Conservation (phyloP, 2,113 vertebrate species). For the Myrmecophaga tridactyla region DNA sequence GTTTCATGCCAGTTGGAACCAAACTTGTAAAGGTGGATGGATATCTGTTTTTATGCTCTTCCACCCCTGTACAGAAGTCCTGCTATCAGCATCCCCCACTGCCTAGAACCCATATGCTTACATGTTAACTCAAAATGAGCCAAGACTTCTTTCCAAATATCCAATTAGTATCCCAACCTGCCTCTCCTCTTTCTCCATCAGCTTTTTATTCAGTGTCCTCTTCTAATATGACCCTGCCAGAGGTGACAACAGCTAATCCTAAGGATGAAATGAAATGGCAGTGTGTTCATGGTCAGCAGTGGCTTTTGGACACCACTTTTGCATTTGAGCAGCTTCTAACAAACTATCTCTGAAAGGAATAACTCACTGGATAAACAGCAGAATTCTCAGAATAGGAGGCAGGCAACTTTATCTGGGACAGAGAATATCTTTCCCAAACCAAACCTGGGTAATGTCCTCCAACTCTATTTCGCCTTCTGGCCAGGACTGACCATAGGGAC, state of each 20-base stretch:
- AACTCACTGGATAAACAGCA: too few species aligned
- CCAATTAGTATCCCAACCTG: too few species aligned
- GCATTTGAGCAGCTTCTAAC: not conserved
- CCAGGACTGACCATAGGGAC: not conserved
- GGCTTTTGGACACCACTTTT: not conserved
- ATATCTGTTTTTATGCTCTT: not conserved
- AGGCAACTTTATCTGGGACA: not conserved
- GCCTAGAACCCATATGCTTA: rapidly evolving
- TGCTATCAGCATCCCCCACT: rapidly evolving
- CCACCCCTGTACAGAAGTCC: not conserved
- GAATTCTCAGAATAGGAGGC: not conserved
- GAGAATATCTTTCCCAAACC: not conserved
- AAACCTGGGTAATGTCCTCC: not conserved
- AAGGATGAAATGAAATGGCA: not conserved
- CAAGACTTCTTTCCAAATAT: not conserved
- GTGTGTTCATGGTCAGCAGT: not conserved
- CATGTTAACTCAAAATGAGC: not conserved
- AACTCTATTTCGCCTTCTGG: not conserved
- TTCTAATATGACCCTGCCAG: not conserved
- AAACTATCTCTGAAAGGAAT: not conserved
- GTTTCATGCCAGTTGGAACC: not conserved
- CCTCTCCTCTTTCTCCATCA: too few species aligned
- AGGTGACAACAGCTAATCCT: not conserved
- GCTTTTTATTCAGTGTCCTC: not conserved
- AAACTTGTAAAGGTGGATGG: not conserved